Evolutionary conservation across 2,888 invertebrate genomes (phyloP).

Genomic region (Therioaphis trifolii): DNA sequence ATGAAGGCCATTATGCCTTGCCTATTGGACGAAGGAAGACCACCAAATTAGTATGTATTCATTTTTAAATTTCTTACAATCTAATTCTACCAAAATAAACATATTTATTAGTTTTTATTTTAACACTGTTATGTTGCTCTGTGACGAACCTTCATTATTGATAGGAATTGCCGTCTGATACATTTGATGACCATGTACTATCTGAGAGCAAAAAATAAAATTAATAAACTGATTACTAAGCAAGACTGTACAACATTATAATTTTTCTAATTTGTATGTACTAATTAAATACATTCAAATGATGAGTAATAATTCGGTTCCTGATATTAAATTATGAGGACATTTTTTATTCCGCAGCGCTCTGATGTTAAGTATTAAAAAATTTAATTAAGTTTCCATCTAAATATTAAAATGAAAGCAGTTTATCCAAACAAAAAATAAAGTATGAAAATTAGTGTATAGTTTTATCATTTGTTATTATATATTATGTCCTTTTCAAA

Average conservation of each 20-base stretch:
- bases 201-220: conserved; percentile 53
- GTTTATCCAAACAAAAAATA: too few species aligned
- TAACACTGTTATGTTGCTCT: conserved; percentile 48
- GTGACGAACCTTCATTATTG: conserved; percentile 60
- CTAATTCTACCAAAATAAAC: conserved; percentile 34
- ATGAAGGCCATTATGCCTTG: conserved; percentile 94
- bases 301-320: conserved; percentile 32
- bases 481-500: too few species aligned
- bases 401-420: too few species aligned
- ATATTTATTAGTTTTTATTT: conserved; percentile 25
- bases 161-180: conserved; percentile 56
- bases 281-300: conserved; percentile 64
- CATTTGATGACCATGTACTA: conserved; percentile 57
- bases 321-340: conserved; percentile 37
- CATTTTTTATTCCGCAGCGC: conserved; percentile 46
- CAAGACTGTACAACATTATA: neutral
- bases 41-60: conserved; percentile 81
- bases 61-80: neutral
- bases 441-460: too few species aligned
- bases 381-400: too few species aligned
- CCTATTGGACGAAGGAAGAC: conserved; percentile 98
- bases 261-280: too few species aligned
- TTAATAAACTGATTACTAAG: conserved; percentile 63
- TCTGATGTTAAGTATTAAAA: conserved; percentile 30
- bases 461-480: too few species aligned